Evolutionary conservation across 2,797 vertebrate species (phyloP).

Genomic region (Tinamus major): DNA sequence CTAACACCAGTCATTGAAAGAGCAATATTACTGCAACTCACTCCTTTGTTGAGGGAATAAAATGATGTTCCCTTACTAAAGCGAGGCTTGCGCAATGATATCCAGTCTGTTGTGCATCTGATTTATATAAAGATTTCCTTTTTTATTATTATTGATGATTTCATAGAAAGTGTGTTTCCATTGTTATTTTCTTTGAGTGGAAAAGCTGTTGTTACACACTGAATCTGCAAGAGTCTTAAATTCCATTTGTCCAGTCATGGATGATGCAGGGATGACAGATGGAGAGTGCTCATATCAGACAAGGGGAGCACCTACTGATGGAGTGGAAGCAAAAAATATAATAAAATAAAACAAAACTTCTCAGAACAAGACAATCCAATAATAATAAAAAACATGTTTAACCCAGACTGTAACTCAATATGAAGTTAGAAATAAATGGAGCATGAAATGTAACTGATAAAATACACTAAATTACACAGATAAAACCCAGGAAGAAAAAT

Average conservation of each 20-base stretch:
- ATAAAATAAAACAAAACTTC: not conserved
- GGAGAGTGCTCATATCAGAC: not conserved
- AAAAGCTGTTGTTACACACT: not conserved
- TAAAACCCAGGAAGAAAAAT: not conserved
- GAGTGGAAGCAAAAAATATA: not conserved
- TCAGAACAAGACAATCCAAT: not conserved
- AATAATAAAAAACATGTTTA: not conserved
- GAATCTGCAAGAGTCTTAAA: not conserved
- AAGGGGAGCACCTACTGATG: conserved; percentile 8
- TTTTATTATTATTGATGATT: conserved; percentile 6
- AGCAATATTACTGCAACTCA: not conserved
- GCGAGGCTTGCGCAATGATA: not conserved
- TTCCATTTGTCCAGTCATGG: not conserved
- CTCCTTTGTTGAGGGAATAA: not conserved
- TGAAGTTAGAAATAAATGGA: not conserved
- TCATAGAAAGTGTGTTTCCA: not conserved
- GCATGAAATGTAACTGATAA: conserved; percentile 7
- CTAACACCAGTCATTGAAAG: not conserved
- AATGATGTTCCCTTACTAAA: not conserved
- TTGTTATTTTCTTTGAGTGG: not conserved
- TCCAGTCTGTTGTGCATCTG: not conserved
- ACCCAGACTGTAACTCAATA: not conserved
- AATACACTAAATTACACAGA: not conserved
- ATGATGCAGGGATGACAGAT: not conserved
- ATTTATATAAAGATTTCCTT: not conserved